phyloP scores from a whole-genome alignment of 2,113 vertebrate species.

The Pleuronectes platessa region DNA sequence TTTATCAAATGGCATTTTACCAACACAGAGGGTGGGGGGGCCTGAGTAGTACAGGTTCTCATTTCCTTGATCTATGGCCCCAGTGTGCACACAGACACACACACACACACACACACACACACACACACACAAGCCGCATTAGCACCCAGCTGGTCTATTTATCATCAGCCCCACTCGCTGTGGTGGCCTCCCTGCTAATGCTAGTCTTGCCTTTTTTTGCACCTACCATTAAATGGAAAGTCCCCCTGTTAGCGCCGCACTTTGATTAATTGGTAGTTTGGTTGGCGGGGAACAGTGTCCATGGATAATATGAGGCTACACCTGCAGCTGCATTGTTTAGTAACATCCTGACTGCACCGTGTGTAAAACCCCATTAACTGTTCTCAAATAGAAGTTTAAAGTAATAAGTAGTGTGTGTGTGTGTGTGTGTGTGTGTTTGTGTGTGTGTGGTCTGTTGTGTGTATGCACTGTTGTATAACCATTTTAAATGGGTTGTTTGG shows the following conservation, averaged over 20 bases:
- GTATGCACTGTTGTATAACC: neutral
- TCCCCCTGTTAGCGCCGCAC: slow-evolving; percentile 55
- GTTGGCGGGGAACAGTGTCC: slow-evolving; percentile 40
- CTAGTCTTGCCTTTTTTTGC: slow-evolving; percentile 63
- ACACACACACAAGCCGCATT: slow-evolving; percentile 5
- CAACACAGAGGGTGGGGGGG: slow-evolving; percentile 21
- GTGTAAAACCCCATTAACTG: slow-evolving; percentile 55
- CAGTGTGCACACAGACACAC: neutral
- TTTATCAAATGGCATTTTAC: slow-evolving; percentile 68
- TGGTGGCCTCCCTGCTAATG: slow-evolving; percentile 66
- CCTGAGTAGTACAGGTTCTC: slow-evolving; percentile 45
- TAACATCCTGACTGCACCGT: slow-evolving; percentile 43
- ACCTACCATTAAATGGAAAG: slow-evolving; percentile 65
- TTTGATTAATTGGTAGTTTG: slow-evolving; percentile 76
- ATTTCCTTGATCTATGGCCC: slow-evolving; percentile 60
- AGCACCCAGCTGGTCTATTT: slow-evolving; percentile 66
- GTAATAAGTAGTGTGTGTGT: slow-evolving; percentile 36
- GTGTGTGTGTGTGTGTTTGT: slow-evolving; percentile 18
- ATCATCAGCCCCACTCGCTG: slow-evolving; percentile 52
- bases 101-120: slow-evolving; percentile 9
- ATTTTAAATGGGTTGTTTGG: neutral
- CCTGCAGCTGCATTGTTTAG: slow-evolving; percentile 61
- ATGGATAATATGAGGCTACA: slow-evolving; percentile 62
- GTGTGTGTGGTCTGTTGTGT: neutral
- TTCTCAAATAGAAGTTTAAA: slow-evolving; percentile 30